These are phyloP conservation scores for Xenentodon cancila DNA, from an alignment of 2,797 vertebrate genomes.

Conservation along the genomic window DNA sequence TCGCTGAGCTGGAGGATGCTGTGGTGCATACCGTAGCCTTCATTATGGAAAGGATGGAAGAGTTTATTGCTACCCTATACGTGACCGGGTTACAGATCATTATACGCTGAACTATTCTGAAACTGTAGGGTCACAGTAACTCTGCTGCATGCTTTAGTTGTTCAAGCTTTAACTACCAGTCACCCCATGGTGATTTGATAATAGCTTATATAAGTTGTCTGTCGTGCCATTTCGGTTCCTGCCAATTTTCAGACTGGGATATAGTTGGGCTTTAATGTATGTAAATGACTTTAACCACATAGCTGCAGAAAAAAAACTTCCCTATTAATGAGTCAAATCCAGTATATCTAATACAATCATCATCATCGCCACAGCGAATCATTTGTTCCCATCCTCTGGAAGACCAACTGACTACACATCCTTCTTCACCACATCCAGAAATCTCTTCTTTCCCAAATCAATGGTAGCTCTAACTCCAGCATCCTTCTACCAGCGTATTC, in stretches of 20 bases:
- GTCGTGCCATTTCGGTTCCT: not conserved
- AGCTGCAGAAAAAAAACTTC: no score
- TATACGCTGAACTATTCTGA: constrained; percentile 18
- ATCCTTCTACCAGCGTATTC: no score
- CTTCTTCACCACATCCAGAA: no score
- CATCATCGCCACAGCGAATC: no score
- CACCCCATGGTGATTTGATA: not conserved
- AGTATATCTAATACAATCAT: no score
- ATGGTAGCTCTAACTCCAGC: no score
- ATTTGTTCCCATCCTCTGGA: no score
- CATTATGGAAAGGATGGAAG: constrained; percentile 64
- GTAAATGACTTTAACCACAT: no score
- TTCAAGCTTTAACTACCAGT: not conserved
- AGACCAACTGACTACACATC: no score
- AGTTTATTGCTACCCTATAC: constrained; percentile 49
- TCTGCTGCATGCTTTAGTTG: not conserved
- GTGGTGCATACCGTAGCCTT: constrained; percentile 50
- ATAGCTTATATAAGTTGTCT: not conserved
- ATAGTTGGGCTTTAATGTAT: no score
- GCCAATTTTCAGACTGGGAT: not conserved
- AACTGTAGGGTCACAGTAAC: constrained; percentile 26
- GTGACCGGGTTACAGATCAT: constrained; percentile 43
- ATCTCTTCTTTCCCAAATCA: no score
- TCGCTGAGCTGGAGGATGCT: constrained; percentile 37
- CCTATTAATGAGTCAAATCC: no score